Conservation (phyloP, 2,797 vertebrate genomes). For the Tenualosa thibaudeaui region DNA sequence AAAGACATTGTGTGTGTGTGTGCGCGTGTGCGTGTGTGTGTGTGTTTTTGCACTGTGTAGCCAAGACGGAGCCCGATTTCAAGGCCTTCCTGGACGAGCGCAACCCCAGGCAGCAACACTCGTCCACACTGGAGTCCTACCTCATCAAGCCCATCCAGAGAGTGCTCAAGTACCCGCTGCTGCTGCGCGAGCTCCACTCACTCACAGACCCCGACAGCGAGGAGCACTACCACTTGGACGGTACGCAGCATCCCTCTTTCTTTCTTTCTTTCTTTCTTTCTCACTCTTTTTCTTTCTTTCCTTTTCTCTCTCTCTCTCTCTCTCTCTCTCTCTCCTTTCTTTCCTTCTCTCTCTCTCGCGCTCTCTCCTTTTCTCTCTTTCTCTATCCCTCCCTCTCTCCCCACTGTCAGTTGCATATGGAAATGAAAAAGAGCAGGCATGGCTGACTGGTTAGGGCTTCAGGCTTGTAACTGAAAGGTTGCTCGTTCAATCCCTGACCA, state of each 20-base stretch:
- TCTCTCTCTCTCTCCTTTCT: no score
- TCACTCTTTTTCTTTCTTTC: no score
- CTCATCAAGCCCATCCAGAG: constrained; percentile 98
- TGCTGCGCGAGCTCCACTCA: constrained; percentile 88
- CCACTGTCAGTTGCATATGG: no score
- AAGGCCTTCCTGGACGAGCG: constrained; percentile 92
- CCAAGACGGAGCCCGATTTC: constrained; percentile 89
- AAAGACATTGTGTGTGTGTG: background rate
- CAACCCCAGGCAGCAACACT: constrained; percentile 92
- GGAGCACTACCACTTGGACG: constrained; percentile 94
- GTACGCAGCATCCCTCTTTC: constrained; percentile 64
- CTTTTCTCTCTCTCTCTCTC: no score
- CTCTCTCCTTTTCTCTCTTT: no score
- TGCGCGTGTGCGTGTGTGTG: background rate
- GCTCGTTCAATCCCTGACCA: no score
- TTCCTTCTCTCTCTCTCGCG: no score
- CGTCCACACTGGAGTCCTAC: constrained; percentile 93
- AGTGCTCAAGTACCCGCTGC: constrained; percentile 93
- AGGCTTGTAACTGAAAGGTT: no score
- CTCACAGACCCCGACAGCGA: constrained; percentile 92
- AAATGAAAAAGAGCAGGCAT: no score
- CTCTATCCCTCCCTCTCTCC: no score
- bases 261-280: background rate
- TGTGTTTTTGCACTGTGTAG: constrained; percentile 60
- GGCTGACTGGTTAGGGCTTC: no score